Base-by-base conservation (phyloP, 1,140 invertebrate genomes). In the Reticulitermes speratus region DNA sequence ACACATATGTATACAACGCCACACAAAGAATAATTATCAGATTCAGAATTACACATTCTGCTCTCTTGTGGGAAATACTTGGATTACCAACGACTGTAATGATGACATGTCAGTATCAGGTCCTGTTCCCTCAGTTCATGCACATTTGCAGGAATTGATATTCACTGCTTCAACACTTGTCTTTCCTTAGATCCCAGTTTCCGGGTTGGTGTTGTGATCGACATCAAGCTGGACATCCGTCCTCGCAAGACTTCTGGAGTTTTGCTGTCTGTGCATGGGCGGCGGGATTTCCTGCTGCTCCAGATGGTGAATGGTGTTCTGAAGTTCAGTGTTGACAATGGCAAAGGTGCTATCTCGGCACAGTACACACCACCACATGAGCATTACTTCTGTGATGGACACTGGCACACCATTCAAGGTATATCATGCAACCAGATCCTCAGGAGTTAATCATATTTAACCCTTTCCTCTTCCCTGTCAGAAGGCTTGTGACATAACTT, bases 391-490 rank as follows among this genome's bases (percentile, higher is more conserved):
- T 99, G 98, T 90, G 97, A 99, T 92, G 98, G 98, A 55, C 92
- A 97, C 48, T 99, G 98, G 97, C 98, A 99, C 90, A 95, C 92
- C 25, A 96, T 99, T 88, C 92, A 95, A 93, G 96, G 97, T 98
- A 90, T 91, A 90, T 38, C 88, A 88, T 84, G 16, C 38, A n/a
- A 12, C 12, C 21, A 30, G 9, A 30, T 14, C 2, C 9, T 32
- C 3, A n/a, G 8, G 45, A 84, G 59, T 84, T 84, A 86, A 65
- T 87, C 30, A 25, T 85, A 81, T 12, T 32, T 32, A 81, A 48
- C 9, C 38, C 38, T 38, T 38, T 38, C 38, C 38, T 38, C 2
- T 38, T 5, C 38, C 5, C 38, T 38, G 38, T 38, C 38, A 38
- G 2, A 38, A 38, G 38, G 38, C 5, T 38, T 38, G 2, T 38